Conservation (phyloP, 2,113 vertebrate genomes). For the Platysternon megacephalum region DNA sequence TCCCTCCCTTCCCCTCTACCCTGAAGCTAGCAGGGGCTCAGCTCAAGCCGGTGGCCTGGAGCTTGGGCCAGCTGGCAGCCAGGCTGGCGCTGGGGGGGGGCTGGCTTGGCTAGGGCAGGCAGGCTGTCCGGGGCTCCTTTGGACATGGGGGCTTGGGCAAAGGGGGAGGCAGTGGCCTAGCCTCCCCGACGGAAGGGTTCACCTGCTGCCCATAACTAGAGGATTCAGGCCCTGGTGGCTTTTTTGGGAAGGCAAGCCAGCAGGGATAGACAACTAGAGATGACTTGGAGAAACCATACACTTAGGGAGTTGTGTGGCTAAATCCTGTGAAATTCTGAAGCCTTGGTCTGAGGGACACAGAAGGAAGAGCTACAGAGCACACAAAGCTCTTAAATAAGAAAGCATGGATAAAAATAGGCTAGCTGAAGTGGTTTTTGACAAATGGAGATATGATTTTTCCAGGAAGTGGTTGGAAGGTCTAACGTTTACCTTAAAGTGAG, state of each 20-base stretch:
- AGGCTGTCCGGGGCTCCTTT: rapidly evolving
- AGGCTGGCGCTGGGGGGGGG: too few species aligned
- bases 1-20: too few species aligned
- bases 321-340: background rate
- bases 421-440: background rate
- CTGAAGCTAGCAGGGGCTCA: too few species aligned
- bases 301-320: too few species aligned
- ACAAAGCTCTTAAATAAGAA: background rate
- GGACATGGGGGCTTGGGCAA: rapidly evolving
- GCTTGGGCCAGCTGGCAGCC: too few species aligned
- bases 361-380: background rate
- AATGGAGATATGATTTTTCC: too few species aligned
- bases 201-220: background rate
- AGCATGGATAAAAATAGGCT: background rate
- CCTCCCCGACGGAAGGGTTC: too few species aligned
- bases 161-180: too few species aligned
- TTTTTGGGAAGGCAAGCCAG: background rate
- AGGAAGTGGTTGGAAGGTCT: too few species aligned
- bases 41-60: too few species aligned
- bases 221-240: rapidly evolving
- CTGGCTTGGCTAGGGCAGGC: background rate
- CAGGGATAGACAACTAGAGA: too few species aligned
- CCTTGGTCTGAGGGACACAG: background rate
- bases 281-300: background rate
- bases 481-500: rapidly evolving